Conservation (phyloP, 1,140 invertebrate genomes). For the Drosophila bocqueti region DNA sequence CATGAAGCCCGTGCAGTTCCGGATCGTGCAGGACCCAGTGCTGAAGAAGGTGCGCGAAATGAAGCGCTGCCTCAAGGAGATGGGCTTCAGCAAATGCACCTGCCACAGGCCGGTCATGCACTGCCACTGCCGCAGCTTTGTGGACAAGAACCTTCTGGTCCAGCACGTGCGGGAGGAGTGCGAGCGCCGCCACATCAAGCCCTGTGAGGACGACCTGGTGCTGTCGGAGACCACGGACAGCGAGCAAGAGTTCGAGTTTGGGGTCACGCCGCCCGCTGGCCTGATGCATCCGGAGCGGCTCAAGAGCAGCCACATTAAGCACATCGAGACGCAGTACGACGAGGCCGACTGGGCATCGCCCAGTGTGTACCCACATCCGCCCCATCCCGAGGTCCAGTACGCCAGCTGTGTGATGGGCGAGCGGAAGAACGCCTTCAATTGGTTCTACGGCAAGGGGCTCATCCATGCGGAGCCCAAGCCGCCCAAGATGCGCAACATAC, state of each 20-base stretch:
- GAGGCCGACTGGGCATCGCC: slow-evolving; percentile 71
- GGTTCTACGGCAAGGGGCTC: slow-evolving; percentile 65
- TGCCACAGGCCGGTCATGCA: slow-evolving; percentile 69
- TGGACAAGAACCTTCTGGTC: slow-evolving; percentile 75
- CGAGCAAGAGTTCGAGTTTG: slow-evolving; percentile 78
- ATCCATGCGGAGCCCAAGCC: slow-evolving; percentile 55
- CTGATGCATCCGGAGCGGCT: slow-evolving; percentile 67
- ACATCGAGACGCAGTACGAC: slow-evolving; percentile 70
- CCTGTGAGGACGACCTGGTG: slow-evolving; percentile 51
- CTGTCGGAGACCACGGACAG: slow-evolving; percentile 76
- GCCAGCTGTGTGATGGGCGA: slow-evolving; percentile 60
- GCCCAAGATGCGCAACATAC: slow-evolving; percentile 49
- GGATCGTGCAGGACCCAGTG: slow-evolving; percentile 66
- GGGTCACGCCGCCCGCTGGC: slow-evolving; percentile 80
- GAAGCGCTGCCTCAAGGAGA: slow-evolving; percentile 70
- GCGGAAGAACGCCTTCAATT: slow-evolving; percentile 36
- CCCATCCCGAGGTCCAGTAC: slow-evolving; percentile 59
- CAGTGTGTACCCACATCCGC: slow-evolving; percentile 55
- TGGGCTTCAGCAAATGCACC: slow-evolving; percentile 76
- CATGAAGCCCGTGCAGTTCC: slow-evolving; percentile 80
- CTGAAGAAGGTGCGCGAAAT: slow-evolving; percentile 58
- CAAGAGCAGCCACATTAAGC: slow-evolving; percentile 46
- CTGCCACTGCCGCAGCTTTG: slow-evolving; percentile 74
- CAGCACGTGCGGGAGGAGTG: slow-evolving; percentile 60
- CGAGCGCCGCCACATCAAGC: slow-evolving; percentile 30